Evolutionary conservation across 2,797 vertebrate species (phyloP).

Genomic region (Fundulus diaphanus): DNA sequence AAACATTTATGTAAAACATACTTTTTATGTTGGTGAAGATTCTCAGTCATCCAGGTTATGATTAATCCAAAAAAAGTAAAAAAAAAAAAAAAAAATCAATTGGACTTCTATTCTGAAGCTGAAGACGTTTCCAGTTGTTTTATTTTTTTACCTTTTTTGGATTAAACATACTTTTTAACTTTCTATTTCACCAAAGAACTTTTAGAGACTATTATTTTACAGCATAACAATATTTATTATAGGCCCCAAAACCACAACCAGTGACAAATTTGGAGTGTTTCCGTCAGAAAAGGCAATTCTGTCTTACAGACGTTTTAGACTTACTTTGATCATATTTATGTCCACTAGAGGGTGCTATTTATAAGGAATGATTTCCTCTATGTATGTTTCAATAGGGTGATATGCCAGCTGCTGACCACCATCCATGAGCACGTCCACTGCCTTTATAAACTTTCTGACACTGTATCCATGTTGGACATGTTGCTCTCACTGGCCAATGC

Average conservation of each 20-base stretch:
- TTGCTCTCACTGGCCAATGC: conserved; percentile 91
- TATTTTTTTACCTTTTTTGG: too few species aligned
- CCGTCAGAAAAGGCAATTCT: neutral
- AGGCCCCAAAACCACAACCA: neutral
- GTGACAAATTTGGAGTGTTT: neutral
- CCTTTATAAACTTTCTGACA: conserved; percentile 94
- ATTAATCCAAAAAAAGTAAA: too few species aligned
- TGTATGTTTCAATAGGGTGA: conserved; percentile 81
- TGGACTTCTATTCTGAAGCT: too few species aligned
- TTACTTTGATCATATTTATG: neutral
- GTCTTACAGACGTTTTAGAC: neutral
- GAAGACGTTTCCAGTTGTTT: too few species aligned
- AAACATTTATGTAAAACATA: too few species aligned
- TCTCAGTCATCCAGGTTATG: too few species aligned
- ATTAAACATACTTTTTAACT: neutral
- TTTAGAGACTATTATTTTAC: neutral
- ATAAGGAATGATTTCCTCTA: neutral
- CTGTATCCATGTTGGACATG: conserved; percentile 99
- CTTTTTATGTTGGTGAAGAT: too few species aligned
- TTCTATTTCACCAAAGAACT: neutral
- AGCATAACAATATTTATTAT: neutral
- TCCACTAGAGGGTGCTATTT: conserved; percentile 64
- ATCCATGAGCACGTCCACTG: conserved; percentile 94
- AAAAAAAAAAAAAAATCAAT: too few species aligned
- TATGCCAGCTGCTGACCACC: conserved; percentile 89